A percentile compares a stretch with the other conserved stretches of the same genome.
Evolutionary conservation across 1,140 invertebrate genomes (phyloP).

Genomic region (Meloidogyne hapla): DNA sequence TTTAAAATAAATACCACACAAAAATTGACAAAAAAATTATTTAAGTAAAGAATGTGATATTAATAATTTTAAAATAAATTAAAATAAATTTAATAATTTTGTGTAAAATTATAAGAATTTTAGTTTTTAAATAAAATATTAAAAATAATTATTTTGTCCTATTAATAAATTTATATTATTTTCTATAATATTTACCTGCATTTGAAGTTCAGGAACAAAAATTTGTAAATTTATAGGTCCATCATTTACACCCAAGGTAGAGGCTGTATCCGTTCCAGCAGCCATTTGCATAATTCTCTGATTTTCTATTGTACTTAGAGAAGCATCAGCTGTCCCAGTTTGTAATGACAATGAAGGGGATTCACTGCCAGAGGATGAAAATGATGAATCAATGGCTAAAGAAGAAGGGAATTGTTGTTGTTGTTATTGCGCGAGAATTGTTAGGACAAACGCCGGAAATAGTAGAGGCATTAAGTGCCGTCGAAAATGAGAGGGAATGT

Average conservation of each 20-base stretch:
- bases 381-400: slow-evolving; percentile 9
- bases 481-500: too few relatives aligned
- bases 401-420: slow-evolving; percentile 3
- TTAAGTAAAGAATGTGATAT: background rate
- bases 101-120: too few relatives aligned
- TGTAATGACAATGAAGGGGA: slow-evolving; percentile 26
- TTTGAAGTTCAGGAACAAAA: slow-evolving; percentile 66
- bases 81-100: too few relatives aligned
- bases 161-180: too few relatives aligned
- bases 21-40: background rate
- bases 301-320: slow-evolving; percentile 16
- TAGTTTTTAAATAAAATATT: too few relatives aligned
- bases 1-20: slow-evolving; percentile 5
- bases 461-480: background rate
- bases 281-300: slow-evolving; percentile 8
- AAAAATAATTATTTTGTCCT: too few relatives aligned
- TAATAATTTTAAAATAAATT: background rate
- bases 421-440: too few relatives aligned
- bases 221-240: slow-evolving; percentile 64
- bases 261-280: background rate
- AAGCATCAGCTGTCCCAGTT: slow-evolving; percentile 16
- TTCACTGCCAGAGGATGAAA: slow-evolving; percentile 21
- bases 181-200: slow-evolving; percentile 67
- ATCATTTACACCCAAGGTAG: slow-evolving; percentile 42
- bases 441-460: background rate